These are phyloP conservation scores for Trichogramma evanescens DNA, from an alignment of 2,888 invertebrate genomes.

Conservation along the genomic window DNA sequence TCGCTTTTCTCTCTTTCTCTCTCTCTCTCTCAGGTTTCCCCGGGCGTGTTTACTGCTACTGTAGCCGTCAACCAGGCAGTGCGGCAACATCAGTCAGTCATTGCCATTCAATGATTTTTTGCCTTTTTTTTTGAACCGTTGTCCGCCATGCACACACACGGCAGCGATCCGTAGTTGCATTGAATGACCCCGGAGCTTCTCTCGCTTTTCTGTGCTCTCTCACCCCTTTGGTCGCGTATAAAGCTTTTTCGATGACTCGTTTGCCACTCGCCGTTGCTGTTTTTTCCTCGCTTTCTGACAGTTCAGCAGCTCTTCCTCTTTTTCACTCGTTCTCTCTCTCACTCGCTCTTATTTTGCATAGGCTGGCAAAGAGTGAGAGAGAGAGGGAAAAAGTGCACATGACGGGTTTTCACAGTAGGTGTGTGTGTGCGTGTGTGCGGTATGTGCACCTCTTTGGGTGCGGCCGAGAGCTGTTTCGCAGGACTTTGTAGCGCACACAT, in stretches of 20 bases:
- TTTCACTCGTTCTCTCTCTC: background rate
- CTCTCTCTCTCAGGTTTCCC: background rate
- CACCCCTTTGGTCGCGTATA: conserved; percentile 25
- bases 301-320: background rate
- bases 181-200: conserved; percentile 38
- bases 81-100: conserved; percentile 36
- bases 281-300: background rate
- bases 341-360: too few species aligned
- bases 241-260: conserved; percentile 37
- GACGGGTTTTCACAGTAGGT: too few species aligned
- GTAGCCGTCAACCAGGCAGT: conserved; percentile 23
- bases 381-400: too few species aligned
- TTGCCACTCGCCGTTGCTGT: background rate
- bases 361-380: too few species aligned
- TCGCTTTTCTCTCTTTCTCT: conserved; percentile 1
- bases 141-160: conserved; percentile 25
- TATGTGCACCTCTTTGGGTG: too few species aligned
- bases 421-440: too few species aligned
- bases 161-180: conserved; percentile 28
- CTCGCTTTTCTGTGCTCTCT: background rate
- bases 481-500: too few species aligned
- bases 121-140: conserved; percentile 34
- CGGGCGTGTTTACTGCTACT: conserved; percentile 1
- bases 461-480: too few species aligned
- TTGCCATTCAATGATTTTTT: conserved; percentile 46